These are phyloP conservation scores for Melinaea marsaeus DNA, from an alignment of 2,888 invertebrate genomes.

Conservation along the genomic window DNA sequence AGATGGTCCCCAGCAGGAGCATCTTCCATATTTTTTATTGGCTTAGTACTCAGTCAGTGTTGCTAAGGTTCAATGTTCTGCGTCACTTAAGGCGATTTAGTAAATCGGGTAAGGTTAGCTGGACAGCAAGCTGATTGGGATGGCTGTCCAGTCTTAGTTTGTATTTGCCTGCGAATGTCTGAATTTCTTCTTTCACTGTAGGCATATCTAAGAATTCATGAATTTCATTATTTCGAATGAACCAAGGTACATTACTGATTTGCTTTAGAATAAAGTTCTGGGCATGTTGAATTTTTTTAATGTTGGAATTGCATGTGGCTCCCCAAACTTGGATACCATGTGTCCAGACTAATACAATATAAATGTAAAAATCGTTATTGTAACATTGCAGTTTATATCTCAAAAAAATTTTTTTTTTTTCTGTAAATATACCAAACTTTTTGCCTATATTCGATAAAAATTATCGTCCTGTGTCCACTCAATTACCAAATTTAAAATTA, in stretches of 20 bases:
- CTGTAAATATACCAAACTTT: no score
- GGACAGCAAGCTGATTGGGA: neutral
- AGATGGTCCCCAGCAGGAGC: slow-evolving; percentile 17
- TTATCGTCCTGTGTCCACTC: no score
- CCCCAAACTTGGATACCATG: slow-evolving; percentile 18
- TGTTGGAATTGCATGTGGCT: neutral
- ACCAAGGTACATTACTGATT: neutral
- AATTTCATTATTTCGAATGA: neutral
- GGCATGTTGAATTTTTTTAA: neutral
- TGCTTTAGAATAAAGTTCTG: neutral
- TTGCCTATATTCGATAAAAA: no score
- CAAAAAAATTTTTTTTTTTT: no score
- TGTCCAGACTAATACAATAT: neutral
- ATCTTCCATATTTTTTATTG: no score
- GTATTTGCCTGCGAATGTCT: neutral
- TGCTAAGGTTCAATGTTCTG: no score
- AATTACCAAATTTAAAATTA: no score
- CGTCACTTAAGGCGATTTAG: no score
- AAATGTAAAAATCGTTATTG: neutral
- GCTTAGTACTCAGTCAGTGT: no score
- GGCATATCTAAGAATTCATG: slow-evolving; percentile 1
- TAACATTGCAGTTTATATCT: neutral
- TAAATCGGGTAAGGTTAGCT: neutral
- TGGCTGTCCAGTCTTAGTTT: neutral
- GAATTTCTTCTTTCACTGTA: neutral